Conservation (phyloP, 2,113 vertebrate genomes). For the Capreolus pygargus region DNA sequence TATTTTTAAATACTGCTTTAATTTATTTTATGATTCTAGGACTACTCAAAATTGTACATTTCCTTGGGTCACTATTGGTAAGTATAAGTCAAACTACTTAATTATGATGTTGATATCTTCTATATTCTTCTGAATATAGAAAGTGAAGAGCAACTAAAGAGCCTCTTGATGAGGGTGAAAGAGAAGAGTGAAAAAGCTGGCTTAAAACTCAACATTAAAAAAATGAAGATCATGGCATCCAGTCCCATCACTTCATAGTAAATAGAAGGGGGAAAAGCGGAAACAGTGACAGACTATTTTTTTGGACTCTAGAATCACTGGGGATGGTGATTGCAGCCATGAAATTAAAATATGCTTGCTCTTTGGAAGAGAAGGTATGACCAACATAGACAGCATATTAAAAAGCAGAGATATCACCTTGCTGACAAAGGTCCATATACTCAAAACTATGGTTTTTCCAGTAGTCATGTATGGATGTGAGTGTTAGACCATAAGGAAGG, state of each 20-base stretch:
- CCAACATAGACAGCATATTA: background rate
- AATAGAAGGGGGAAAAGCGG: background rate
- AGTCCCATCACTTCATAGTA: background rate
- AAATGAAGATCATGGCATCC: background rate
- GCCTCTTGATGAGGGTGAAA: background rate
- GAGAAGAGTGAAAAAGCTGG: background rate
- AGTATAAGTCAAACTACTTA: slow-evolving; percentile 21
- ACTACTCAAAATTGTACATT: background rate
- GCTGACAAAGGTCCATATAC: background rate
- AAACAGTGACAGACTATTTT: background rate
- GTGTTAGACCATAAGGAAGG: background rate
- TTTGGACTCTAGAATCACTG: background rate
- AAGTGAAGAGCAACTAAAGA: background rate
- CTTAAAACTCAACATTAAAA: background rate
- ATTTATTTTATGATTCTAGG: slow-evolving; percentile 6
- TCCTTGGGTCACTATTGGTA: background rate
- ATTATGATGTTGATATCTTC: background rate
- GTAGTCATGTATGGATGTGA: no score
- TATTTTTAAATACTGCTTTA: slow-evolving; percentile 4
- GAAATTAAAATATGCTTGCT: background rate
- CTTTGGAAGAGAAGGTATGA: background rate
- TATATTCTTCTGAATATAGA: background rate
- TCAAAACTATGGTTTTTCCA: background rate
- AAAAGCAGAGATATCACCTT: background rate
- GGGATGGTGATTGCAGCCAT: background rate